Evolutionary conservation across 2,888 invertebrate genomes (phyloP), one percentile per base, ranked within the genome.

Genomic region (Oegoconia quadripuncta): DNA sequence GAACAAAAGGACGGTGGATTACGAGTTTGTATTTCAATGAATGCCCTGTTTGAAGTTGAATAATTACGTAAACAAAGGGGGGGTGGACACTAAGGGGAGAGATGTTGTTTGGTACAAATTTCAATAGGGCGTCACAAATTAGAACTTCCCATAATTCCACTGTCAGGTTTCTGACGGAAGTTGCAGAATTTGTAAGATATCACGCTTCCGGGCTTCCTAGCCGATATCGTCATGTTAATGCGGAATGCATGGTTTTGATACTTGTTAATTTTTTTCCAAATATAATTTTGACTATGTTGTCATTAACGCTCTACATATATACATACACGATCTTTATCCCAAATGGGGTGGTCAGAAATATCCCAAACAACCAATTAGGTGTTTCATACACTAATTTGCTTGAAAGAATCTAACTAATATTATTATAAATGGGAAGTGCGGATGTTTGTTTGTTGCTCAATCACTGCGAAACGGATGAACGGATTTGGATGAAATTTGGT

Each of bases 171-270:
- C 82, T 46, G 59, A 59, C 55, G 82, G 83, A 82, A 81, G 78
- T 63, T 64, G 75, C 78, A 64, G 82, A 82, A 75, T 82, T 83
- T 83, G 81, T 84, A 84, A 70, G 84, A 82, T 78, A 79, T 84
- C 84, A 61, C 66, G 57, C 75, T 83, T 84, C 84, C 84, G 84
- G 66, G 33, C 37, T 31, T 36, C 15, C 7, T 13, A 7, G 12
- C 25, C 28, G 15, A 20, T 27, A 25, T 34, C 29, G 28, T 16
- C 22, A 11, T 17, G 35, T 16, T 12, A 27, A 6, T 3, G 13
- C 1, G 22, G 27, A 14, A 13, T n/a, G 3, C 1, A 4, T 14
- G 23, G 34, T 26, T 28, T 20, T 31, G 34, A 41, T 44, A 35
- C 22, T 34, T 34, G 15, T 14, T 14, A 29, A 1, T 13, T 4